Evolutionary conservation across 2,797 vertebrate genomes (phyloP), one percentile per base, ranked within the genome.

Genomic region (Sebastes itinus): DNA sequence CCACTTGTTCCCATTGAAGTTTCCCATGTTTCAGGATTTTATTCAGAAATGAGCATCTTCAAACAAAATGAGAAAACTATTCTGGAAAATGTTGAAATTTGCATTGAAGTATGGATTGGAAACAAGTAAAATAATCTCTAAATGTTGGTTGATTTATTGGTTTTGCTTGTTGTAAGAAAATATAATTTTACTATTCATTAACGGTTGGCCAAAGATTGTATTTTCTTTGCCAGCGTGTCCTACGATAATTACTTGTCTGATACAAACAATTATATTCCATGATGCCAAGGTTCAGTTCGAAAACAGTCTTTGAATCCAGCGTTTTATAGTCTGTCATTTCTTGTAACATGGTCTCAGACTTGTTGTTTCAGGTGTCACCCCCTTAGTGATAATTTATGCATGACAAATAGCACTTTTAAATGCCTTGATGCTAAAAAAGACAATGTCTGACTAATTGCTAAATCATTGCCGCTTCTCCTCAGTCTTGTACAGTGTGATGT

Each of bases 371-470:
- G 8, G 42, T 54, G 63, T 56, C 28, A 55, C 35, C 5, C 46
- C 27, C 22, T 68, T 20, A 32, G 6, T 20, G 56, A 11, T 68
- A 1, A 80, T 79, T 46, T 52, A 30, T 85, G 49, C 35, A 28
- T 73, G 28, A 66, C 35, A 63, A 56, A 62, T 18, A 23, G 14
- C 71, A 56, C 42, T 56, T 67, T 46, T 3, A 18, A 62, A 49
- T 38, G 46, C 12, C 7, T 32, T 62, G 49, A 83, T 73, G 49
- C 33, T 38, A 14, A 30, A 30, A 62, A 71, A 28, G 16, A 75
- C 32, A n/a, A 8, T 28, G 32, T 5, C 32, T 70, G 52, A 72
- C 49, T 83, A 80, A 86, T 77, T 77, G 63, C 70, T 73, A 22
- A 81, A 77, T 38, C 62, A 30, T 7, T 22, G 5, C 10, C n/a